These are phyloP conservation scores for Leptinotarsa defecta DNA, from an alignment of 1,140 invertebrate species.

Conservation along the genomic window DNA sequence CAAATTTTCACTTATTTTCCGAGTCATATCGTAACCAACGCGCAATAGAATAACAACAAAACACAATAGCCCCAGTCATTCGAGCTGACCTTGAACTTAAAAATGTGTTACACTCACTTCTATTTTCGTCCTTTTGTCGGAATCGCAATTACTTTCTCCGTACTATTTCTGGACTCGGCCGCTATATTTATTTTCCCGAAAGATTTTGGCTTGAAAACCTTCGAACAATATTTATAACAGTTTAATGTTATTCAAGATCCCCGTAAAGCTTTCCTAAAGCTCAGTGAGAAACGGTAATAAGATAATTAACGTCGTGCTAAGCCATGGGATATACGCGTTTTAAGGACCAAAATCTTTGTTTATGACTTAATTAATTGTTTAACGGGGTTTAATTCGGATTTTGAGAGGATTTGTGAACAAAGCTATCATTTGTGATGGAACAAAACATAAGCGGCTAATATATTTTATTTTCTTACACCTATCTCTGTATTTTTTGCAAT, in stretches of 20 bases:
- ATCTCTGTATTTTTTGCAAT: too few relatives aligned
- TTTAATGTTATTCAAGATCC: neutral
- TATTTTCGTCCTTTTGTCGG: slow-evolving; percentile 6
- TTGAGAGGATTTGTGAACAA: too few relatives aligned
- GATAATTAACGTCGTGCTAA: neutral
- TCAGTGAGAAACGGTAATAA: neutral
- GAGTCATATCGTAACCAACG: too few relatives aligned
- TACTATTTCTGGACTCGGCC: neutral
- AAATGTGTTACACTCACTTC: neutral
- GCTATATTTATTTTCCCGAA: neutral
- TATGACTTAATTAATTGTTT: neutral
- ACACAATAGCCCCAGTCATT: too few relatives aligned
- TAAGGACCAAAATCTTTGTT: neutral
- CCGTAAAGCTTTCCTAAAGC: neutral
- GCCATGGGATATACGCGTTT: neutral
- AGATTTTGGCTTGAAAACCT: neutral
- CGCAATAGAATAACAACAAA: too few relatives aligned
- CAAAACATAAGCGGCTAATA: too few relatives aligned
- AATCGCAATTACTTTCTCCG: neutral
- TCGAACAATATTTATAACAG: slow-evolving; percentile 4
- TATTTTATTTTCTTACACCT: too few relatives aligned
- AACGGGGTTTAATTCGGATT: neutral
- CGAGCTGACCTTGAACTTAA: too few relatives aligned
- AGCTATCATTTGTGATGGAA: too few relatives aligned
- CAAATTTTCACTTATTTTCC: too few relatives aligned